Conservation (phyloP, 2,888 invertebrate species). For the Drosophila anceps region DNA sequence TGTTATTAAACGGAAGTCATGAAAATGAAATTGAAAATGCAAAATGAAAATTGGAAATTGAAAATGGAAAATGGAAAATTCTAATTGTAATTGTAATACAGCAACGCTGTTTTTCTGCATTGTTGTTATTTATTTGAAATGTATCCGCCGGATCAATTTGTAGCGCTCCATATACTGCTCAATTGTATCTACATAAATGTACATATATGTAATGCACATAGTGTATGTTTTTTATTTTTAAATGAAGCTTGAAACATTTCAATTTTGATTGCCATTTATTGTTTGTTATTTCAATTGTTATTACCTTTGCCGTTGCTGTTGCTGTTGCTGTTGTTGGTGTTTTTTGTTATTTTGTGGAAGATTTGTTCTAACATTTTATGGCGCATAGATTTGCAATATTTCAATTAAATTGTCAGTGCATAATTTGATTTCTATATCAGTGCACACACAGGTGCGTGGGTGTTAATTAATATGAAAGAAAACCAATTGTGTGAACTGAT, state of each 20-base stretch:
- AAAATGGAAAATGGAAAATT: constrained; percentile 38
- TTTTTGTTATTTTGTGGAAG: constrained; percentile 57
- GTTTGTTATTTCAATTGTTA: constrained; percentile 56
- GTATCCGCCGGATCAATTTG: constrained; percentile 77
- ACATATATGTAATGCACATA: not conserved
- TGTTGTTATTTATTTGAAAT: constrained; percentile 77
- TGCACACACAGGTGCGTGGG: constrained; percentile 5
- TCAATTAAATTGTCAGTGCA: constrained; percentile 76
- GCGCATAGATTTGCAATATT: constrained; percentile 75
- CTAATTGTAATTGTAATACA: constrained; percentile 66
- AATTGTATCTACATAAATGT: not conserved
- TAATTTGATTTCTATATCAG: constrained; percentile 48
- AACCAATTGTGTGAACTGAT: constrained; percentile 35
- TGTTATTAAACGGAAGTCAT: constrained; percentile 81
- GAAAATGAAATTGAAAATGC: constrained; percentile 59
- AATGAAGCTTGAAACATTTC: constrained; percentile 78
- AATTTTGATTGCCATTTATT: constrained; percentile 62
- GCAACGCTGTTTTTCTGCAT: constrained; percentile 39
- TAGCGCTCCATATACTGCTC: constrained; percentile 21
- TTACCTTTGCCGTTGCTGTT: constrained; percentile 32
- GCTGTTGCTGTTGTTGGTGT: constrained; percentile 33
- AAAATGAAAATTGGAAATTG: constrained; percentile 47
- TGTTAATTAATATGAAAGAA: constrained; percentile 53
- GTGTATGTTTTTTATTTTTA: constrained; percentile 35
- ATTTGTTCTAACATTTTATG: constrained; percentile 80